Percentiles rank a stretch among this genome's conserved stretches.
phyloP scores from a whole-genome alignment of 2,888 invertebrate species.

The Drosophila incognita region DNA sequence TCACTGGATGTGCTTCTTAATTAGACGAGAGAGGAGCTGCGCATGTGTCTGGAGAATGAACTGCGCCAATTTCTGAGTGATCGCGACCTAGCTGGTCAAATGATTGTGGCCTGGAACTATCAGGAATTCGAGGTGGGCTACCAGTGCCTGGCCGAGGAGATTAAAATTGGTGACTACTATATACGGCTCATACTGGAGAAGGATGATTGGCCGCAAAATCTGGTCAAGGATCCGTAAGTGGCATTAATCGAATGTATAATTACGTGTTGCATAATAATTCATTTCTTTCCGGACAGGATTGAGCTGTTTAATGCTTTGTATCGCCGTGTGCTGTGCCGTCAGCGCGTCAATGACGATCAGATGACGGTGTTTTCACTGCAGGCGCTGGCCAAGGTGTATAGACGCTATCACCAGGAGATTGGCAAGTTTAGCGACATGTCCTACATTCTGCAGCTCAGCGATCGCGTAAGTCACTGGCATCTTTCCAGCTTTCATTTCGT shows the following conservation, averaged over 20 bases:
- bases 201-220: conserved; percentile 92
- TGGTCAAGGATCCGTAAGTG: conserved; percentile 95
- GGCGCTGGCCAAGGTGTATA: conserved; percentile 99
- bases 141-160: conserved; percentile 96
- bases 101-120: conserved; percentile 98
- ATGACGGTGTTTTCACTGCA: conserved; percentile 99
- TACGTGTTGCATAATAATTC: not conserved
- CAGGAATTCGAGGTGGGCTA: conserved; percentile 98
- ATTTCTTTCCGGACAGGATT: conserved; percentile 87
- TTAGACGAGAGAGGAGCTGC: conserved; percentile 97
- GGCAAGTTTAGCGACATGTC: conserved; percentile 98
- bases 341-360: conserved; percentile 90
- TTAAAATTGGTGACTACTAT: conserved; percentile 99
- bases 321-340: conserved; percentile 97
- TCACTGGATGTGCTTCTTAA: conserved; percentile 29
- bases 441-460: conserved; percentile 97
- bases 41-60: conserved; percentile 96
- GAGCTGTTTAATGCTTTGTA: conserved; percentile 99
- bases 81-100: conserved; percentile 93
- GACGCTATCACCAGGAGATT: conserved; percentile 97
- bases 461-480: conserved; percentile 88
- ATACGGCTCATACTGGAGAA: conserved; percentile 96
- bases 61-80: conserved; percentile 95
- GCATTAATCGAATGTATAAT: not conserved
- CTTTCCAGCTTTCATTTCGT: not conserved